Base-by-base conservation (phyloP, 2,113 vertebrate genomes). In the Beaufortia kweichowensis region DNA sequence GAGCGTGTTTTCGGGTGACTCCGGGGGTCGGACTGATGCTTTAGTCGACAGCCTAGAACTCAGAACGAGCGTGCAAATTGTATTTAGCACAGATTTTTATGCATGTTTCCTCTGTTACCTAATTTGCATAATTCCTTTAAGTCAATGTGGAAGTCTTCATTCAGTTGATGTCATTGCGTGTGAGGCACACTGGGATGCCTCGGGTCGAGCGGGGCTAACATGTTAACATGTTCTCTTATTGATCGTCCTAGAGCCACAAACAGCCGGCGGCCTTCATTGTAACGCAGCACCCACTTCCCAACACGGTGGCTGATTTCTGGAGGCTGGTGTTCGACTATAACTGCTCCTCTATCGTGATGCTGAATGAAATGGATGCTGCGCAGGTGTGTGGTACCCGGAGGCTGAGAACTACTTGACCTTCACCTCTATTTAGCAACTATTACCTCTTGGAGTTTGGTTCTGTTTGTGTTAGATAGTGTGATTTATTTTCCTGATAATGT, bases 291-390 rank as follows among this genome's bases (percentile, higher is more conserved):
- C 96, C 97, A 64, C 90, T 99, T 79, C 97, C 97, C 85, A 99
- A 97, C 93, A 99, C 97, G 2, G 90, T 95, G 81, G 90, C 95
- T 0, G 97, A 99, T 86, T 98, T 99, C 91, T 99, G 97, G 97
- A 95, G 97, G 88, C 90, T 99, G 86, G 97, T 98, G 87, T 99
- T 99, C 10, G 97, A 99, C 83, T 99, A 99, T 82, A 96, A 98
- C 93, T 99, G 97, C 89, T 97, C 96, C 56, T 97, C 97, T 0
- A 94, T 99, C 2, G 95, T 99, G 74, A 99, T 99, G 97, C 90
- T 99, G 71, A 99, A 98, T 0, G 97, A 99, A 88, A 95, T 99
- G 95, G 96, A 98, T 48, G 91, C 95, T 7, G 92, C 94, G 0
- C 96, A 99, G 94, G 97, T 98, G 86, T 15, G 72, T 31, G 6